Percentiles rank a stretch among this genome's conserved stretches.
These are phyloP conservation scores for Poliocrania exsul DNA, from an alignment of 2,797 vertebrate species.

Conservation along the genomic window DNA sequence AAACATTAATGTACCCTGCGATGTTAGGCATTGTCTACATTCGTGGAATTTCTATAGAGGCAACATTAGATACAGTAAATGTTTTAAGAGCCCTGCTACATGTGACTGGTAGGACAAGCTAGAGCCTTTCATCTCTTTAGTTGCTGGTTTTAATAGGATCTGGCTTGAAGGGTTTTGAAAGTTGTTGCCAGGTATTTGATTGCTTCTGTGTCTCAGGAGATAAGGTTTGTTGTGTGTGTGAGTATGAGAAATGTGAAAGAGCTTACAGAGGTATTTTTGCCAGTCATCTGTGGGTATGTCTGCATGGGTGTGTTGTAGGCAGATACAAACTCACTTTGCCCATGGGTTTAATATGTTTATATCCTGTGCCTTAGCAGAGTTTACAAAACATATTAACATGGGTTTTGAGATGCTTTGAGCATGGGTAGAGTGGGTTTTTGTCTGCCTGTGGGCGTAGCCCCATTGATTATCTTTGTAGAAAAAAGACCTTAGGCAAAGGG, in stretches of 20 bases:
- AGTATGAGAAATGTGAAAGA: not conserved
- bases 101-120: not conserved
- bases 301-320: not conserved
- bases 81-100: constrained; percentile 29
- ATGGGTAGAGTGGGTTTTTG: not conserved
- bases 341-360: not conserved
- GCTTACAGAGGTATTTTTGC: not conserved
- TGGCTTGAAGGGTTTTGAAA: constrained; percentile 38
- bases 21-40: constrained; percentile 35
- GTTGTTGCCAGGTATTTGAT: constrained; percentile 38
- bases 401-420: constrained; percentile 10
- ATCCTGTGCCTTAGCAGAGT: not conserved
- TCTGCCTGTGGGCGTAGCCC: not conserved
- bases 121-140: constrained; percentile 32
- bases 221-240: not conserved
- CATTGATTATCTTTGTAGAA: not conserved
- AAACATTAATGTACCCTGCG: not conserved
- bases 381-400: not conserved
- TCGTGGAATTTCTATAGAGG: constrained; percentile 33
- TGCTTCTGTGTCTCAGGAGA: not conserved
- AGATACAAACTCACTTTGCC: not conserved
- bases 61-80: not conserved
- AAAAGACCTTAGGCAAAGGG: not conserved
- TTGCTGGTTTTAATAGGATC: constrained; percentile 38
- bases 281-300: not conserved